These are phyloP conservation scores for Herminia tarsipennalis DNA, from an alignment of 2,888 invertebrate genomes.

Conservation along the genomic window DNA sequence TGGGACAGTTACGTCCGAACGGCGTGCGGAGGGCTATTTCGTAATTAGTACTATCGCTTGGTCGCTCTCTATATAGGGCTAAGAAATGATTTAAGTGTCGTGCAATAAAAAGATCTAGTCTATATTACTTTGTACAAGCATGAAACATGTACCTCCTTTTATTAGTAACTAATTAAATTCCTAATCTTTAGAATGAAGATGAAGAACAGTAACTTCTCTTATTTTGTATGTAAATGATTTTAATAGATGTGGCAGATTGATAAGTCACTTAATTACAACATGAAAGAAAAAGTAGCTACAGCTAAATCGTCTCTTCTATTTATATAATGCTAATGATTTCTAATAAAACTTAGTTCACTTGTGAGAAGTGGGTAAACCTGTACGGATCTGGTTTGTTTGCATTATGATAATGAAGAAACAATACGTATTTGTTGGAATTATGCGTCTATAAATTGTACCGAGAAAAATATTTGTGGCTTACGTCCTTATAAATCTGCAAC, in stretches of 20 bases:
- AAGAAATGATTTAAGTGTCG: conserved; percentile 64
- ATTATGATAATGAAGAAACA: conserved; percentile 10
- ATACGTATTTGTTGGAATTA: conserved; percentile 2
- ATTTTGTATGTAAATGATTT: conserved; percentile 8
- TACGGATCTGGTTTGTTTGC: conserved; percentile 31
- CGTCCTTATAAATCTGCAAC: conserved; percentile 2
- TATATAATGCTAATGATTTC: conserved; percentile 34
- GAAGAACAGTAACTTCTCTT: conserved; percentile 10
- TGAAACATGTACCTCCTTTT: conserved; percentile 30
- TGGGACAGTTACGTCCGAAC: conserved; percentile 69
- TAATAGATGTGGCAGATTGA: no score
- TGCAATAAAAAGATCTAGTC: conserved; percentile 45
- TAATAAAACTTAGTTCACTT: conserved; percentile 31
- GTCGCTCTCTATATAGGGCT: conserved; percentile 62
- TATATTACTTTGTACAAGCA: conserved; percentile 39
- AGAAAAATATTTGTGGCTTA: conserved; percentile 7
- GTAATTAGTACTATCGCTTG: conserved; percentile 71
- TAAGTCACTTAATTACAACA: not conserved
- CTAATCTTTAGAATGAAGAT: conserved; percentile 36
- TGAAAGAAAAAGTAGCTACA: conserved; percentile 5
- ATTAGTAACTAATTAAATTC: conserved; percentile 32
- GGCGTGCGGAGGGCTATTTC: conserved; percentile 64
- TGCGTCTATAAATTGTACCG: conserved; percentile 4
- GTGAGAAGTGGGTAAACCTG: conserved; percentile 43
- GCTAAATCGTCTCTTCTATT: conserved; percentile 20